Conservation (phyloP, 2,113 vertebrate species). For the Oriolus oriolus region DNA sequence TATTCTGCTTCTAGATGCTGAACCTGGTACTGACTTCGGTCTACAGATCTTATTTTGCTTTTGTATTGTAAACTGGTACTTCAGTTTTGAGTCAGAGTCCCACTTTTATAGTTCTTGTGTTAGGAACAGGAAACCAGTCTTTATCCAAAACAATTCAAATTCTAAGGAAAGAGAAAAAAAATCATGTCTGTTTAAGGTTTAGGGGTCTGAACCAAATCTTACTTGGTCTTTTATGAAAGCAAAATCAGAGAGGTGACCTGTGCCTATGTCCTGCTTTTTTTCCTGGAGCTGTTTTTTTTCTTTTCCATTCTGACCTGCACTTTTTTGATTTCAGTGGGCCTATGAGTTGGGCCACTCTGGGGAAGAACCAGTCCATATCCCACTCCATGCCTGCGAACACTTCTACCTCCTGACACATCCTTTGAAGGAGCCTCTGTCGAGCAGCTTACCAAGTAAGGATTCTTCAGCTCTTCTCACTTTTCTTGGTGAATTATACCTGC, state of each 20-base stretch:
- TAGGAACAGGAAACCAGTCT: not conserved
- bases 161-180: not conserved
- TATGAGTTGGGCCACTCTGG: conserved; percentile 93
- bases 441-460: conserved; percentile 81
- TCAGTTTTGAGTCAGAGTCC: not conserved
- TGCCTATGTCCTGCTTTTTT: not conserved
- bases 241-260: not conserved
- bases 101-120: not conserved
- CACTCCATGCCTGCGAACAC: conserved; percentile 94
- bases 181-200: rapidly evolving
- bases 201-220: not conserved
- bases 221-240: not conserved
- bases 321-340: conserved; percentile 85
- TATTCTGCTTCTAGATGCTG: not conserved
- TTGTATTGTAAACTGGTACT: not conserved
- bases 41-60: not conserved
- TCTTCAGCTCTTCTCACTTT: not conserved
- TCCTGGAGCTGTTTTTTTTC: not conserved
- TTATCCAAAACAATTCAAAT: not conserved
- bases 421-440: conserved; percentile 77
- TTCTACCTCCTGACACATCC: conserved; percentile 97
- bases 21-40: not conserved
- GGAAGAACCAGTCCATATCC: conserved; percentile 88
- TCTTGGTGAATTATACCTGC: not conserved
- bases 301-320: not conserved